Conservation (phyloP, 2,797 vertebrate species). For the Protonibea diacanthus region DNA sequence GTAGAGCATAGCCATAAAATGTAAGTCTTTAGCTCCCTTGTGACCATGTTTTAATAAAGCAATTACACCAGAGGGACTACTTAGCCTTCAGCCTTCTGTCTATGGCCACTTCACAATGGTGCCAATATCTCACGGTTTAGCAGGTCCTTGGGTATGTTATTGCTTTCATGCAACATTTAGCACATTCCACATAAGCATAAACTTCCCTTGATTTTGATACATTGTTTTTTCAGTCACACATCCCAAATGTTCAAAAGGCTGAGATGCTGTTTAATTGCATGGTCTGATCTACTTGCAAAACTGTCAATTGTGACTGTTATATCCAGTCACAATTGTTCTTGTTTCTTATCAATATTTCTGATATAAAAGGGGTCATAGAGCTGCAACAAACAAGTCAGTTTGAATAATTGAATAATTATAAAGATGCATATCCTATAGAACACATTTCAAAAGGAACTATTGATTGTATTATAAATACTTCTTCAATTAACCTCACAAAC, state of each 20-base stretch:
- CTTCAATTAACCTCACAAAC: background rate
- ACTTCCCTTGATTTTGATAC: background rate
- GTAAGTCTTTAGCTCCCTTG: background rate
- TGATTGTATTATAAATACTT: background rate
- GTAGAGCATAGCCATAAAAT: background rate
- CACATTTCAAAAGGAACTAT: background rate
- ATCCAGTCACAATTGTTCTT: background rate
- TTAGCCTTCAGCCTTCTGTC: slow-evolving; percentile 5
- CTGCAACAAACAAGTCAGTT: background rate
- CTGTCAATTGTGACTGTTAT: background rate
- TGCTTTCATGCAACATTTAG: slow-evolving; percentile 23
- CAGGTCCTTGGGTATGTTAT: background rate
- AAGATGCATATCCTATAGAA: background rate
- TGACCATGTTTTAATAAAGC: slow-evolving; percentile 17
- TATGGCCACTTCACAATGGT: background rate
- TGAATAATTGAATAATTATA: no score
- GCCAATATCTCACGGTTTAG: slow-evolving; percentile 10
- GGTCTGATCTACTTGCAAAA: background rate
- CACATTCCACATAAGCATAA: background rate
- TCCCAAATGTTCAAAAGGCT: background rate
- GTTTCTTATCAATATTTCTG: background rate
- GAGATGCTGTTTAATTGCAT: background rate
- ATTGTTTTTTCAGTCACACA: background rate
- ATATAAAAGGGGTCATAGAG: background rate
- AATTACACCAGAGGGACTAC: slow-evolving; percentile 7